Base-by-base conservation (phyloP, 2,888 invertebrate genomes). In the Ormia ochracea region DNA sequence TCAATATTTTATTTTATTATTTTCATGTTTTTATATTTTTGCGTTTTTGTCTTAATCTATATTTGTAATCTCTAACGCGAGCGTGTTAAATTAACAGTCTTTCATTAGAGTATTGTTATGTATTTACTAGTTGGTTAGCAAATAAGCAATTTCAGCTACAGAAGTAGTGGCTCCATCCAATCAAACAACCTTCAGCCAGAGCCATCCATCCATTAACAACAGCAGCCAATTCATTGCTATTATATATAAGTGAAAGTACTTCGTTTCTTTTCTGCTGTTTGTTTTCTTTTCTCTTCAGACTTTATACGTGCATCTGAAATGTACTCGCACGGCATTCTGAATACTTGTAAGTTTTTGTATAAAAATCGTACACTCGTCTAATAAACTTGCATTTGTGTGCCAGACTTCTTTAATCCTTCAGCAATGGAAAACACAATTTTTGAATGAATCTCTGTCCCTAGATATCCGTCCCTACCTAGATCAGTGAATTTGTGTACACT, bases 1-100 rank as follows among this genome's bases (percentile, higher is more conserved):
- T 59, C 58, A 74, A 59, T 74, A 59, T 33, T 58, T 58, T 17
- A 50, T 61, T 70, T 59, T 23, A 52, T 74, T 66, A 61, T 33
- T 50, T 66, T 66, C 31, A 58, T 65, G 56, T 65, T 65, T 41
- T 70, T 59, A 31, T 54, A n/a, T 68, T 9, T 50, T 72, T 50
- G 28, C 31, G 28, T 70, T 56, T 38, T 12, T 58, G 33, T 43
- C 33, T 45, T 54, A 54, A 68, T 73, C 68, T 50, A 19, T 61
- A 75, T 23, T 76, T 23, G 68, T 68, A 10, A 80, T 76, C 72
- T 68, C 50, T 52, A 76, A 73, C 80, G 76, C 76, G 80, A 76
- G 76, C 72, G 61, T 61, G 70, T 80, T 58, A 73, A 73, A 31
- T 73, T 38, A 76, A 68, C 72, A 72, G 63, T 38, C 43, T 73